Conservation (phyloP, 2,888 invertebrate genomes). For the Pyrocoelia pectoralis region DNA sequence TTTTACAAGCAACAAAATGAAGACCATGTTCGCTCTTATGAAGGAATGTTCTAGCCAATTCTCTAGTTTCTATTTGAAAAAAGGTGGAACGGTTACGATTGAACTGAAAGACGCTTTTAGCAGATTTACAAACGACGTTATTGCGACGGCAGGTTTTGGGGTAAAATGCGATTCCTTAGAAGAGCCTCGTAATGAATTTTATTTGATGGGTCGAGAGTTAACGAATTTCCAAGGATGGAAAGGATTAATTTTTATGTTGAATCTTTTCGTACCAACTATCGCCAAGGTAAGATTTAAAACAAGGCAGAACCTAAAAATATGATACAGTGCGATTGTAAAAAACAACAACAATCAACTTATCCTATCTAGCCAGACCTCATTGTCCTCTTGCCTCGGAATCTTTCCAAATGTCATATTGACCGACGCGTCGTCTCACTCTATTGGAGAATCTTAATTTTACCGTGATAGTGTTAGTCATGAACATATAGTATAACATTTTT, state of each 20-base stretch:
- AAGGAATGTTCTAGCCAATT: conserved; percentile 33
- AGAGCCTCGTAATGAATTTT: conserved; percentile 65
- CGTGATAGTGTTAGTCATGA: too few relatives aligned
- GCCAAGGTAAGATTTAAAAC: neutral
- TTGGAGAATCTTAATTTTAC: too few relatives aligned
- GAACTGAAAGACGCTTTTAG: conserved; percentile 61
- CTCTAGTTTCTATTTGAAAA: conserved; percentile 12
- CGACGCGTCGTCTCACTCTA: too few relatives aligned
- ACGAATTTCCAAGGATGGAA: neutral
- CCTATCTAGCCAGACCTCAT: too few relatives aligned
- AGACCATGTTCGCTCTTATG: conserved; percentile 38
- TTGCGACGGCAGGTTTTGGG: conserved; percentile 64
- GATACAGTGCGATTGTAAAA: too few relatives aligned
- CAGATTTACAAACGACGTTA: conserved; percentile 64
- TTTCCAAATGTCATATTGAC: too few relatives aligned
- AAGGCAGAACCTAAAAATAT: too few relatives aligned
- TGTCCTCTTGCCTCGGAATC: too few relatives aligned
- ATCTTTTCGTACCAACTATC: neutral
- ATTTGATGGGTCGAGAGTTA: conserved; percentile 35
- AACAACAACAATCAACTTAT: too few relatives aligned
- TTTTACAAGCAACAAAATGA: conserved; percentile 44
- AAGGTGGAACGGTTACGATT: conserved; percentile 41
- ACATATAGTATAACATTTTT: too few relatives aligned
- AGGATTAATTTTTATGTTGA: conserved; percentile 1
- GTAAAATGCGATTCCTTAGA: conserved; percentile 64